These are phyloP conservation scores for Frankliniella intonsa DNA, from an alignment of 2,888 invertebrate species.

Conservation along the genomic window DNA sequence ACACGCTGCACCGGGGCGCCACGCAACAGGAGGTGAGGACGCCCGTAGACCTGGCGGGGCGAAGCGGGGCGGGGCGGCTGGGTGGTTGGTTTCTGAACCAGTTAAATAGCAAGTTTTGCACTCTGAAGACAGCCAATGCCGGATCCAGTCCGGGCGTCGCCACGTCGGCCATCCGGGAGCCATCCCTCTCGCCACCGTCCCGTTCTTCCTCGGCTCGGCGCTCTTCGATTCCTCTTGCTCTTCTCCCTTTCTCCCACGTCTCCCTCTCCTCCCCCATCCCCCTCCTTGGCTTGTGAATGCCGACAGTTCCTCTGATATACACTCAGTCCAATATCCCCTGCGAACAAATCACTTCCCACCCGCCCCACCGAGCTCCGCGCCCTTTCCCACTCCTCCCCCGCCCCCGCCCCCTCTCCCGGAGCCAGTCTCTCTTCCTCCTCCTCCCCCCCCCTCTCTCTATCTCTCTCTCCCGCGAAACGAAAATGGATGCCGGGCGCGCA, in stretches of 20 bases:
- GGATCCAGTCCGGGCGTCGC: neutral
- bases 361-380: neutral
- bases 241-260: neutral
- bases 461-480: neutral
- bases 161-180: neutral
- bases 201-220: neutral
- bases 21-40: too few relatives aligned
- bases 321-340: conserved; percentile 21
- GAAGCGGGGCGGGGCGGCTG: too few relatives aligned
- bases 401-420: neutral
- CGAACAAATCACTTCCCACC: conserved; percentile 14
- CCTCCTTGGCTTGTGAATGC: neutral
- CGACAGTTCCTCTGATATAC: conserved; percentile 5
- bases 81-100: too few relatives aligned
- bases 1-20: too few relatives aligned
- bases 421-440: neutral
- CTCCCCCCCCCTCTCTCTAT: neutral
- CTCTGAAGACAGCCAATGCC: too few relatives aligned
- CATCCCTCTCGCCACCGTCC: neutral
- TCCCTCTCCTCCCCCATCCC: neutral
- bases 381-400: neutral
- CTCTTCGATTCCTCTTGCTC: neutral
- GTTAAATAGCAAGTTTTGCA: too few relatives aligned
- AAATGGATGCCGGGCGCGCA: conserved; percentile 3
- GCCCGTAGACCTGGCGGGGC: too few relatives aligned